Percentiles rank a stretch among this genome's conserved stretches.
phyloP scores from a whole-genome alignment of 2,113 vertebrate species.

The Poeciliopsis occidentalis region DNA sequence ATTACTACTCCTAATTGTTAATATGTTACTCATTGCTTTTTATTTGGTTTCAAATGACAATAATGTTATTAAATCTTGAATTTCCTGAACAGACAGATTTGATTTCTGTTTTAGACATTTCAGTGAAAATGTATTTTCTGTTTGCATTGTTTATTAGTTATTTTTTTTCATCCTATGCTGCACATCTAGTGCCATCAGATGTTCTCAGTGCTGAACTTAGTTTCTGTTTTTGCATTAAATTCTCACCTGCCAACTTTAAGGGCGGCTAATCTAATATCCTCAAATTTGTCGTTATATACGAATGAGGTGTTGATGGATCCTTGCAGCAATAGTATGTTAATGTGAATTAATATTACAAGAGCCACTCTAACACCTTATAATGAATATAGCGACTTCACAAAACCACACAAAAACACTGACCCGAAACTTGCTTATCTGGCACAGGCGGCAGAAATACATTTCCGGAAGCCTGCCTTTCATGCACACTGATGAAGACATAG shows the following conservation, averaged over 20 bases:
- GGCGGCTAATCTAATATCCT: conserved; percentile 66
- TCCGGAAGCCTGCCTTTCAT: conserved; percentile 73
- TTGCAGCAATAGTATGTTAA: conserved; percentile 67
- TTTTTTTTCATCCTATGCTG: conserved; percentile 10
- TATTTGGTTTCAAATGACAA: not conserved
- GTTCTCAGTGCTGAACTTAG: conserved; percentile 18
- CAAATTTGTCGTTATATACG: conserved; percentile 70
- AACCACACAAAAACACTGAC: conserved; percentile 62
- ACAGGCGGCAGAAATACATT: conserved; percentile 69
- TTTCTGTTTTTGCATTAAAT: conserved; percentile 44
- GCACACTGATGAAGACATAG: conserved; percentile 73
- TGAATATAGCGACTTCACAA: conserved; percentile 58
- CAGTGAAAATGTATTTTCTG: too few species aligned
- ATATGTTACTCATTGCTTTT: not conserved
- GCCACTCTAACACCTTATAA: conserved; percentile 78
- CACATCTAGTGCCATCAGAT: conserved; percentile 19
- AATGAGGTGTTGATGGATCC: conserved; percentile 77
- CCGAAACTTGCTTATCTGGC: conserved; percentile 73
- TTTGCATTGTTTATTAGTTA: not conserved
- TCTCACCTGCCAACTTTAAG: conserved; percentile 42
- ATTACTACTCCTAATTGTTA: not conserved
- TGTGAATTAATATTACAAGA: conserved; percentile 63
- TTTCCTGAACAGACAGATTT: not conserved
- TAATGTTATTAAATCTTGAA: not conserved
- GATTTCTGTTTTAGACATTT: too few species aligned